phyloP scores from a whole-genome alignment of 1,140 invertebrate genomes.

The Micrasema longulum region DNA sequence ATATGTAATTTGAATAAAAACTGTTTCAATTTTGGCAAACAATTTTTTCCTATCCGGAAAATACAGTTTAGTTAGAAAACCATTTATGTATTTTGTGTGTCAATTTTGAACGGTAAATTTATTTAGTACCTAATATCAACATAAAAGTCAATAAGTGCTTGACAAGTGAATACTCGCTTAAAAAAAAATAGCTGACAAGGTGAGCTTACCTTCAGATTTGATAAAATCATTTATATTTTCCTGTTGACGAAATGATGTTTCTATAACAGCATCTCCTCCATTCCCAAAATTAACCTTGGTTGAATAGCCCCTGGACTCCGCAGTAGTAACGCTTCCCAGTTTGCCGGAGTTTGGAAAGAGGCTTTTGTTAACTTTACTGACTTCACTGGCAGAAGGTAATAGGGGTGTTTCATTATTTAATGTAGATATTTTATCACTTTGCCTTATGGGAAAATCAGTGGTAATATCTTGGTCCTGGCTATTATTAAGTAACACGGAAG shows the following conservation, averaged over 20 bases:
- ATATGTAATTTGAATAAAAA: too few species aligned
- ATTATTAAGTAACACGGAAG: conserved; percentile 63
- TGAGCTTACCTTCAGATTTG: conserved; percentile 48
- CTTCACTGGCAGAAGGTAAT: conserved; percentile 20
- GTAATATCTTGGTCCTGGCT: not conserved
- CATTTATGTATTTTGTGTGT: too few species aligned
- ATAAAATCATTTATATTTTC: conserved; percentile 51
- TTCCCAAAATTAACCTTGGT: conserved; percentile 69
- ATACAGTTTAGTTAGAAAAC: too few species aligned
- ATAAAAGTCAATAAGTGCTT: not conserved
- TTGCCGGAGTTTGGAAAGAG: not conserved
- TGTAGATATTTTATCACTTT: too few species aligned
- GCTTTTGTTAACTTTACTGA: conserved; percentile 6
- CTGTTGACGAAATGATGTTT: conserved; percentile 45
- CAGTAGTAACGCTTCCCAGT: too few species aligned
- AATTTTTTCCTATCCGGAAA: too few species aligned
- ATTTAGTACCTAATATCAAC: too few species aligned
- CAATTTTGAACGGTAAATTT: too few species aligned
- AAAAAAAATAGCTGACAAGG: not conserved
- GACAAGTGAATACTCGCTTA: not conserved
- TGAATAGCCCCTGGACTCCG: conserved; percentile 65
- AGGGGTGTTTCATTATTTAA: conserved; percentile 3
- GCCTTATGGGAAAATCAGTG: not conserved
- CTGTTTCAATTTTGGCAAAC: too few species aligned
- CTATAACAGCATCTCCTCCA: conserved; percentile 61